These are phyloP conservation scores for Calyptomena viridis DNA, from an alignment of 2,113 vertebrate species.

Conservation along the genomic window DNA sequence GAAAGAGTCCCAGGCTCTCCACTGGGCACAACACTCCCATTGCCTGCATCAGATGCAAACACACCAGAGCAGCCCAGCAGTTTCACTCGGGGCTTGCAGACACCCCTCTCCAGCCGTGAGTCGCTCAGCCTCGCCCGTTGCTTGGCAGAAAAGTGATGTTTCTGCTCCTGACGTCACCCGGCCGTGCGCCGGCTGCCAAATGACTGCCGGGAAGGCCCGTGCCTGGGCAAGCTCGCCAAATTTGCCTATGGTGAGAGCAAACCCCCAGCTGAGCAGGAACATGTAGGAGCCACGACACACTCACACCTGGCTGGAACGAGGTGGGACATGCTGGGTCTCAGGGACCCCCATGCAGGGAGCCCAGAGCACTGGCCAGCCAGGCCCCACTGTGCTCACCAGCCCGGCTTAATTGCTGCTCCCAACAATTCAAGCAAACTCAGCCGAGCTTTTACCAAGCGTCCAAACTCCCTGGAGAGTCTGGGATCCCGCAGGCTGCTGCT, in stretches of 20 bases:
- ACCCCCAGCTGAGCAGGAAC: background rate
- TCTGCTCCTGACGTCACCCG: background rate
- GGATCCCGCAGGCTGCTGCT: background rate
- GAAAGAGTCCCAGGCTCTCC: background rate
- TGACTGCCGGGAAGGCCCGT: background rate
- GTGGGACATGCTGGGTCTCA: fast-evolving
- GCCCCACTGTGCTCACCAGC: fast-evolving
- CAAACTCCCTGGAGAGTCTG: background rate
- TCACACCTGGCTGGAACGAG: background rate
- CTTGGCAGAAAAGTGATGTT: background rate
- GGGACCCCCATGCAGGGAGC: background rate
- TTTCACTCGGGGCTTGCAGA: background rate
- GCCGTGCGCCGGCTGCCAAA: background rate
- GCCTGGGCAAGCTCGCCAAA: background rate
- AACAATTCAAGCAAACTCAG: background rate
- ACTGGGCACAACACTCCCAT: fast-evolving
- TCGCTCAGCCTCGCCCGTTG: background rate
- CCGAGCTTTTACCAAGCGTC: background rate
- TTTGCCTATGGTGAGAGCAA: background rate
- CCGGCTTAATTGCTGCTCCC: background rate
- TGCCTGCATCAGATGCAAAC: fast-evolving
- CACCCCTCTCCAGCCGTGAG: background rate
- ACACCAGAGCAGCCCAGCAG: fast-evolving
- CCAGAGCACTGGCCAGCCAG: fast-evolving
- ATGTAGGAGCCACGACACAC: background rate